These are phyloP conservation scores for Anthonomus grandis DNA, from an alignment of 1,140 invertebrate species.

Conservation along the genomic window DNA sequence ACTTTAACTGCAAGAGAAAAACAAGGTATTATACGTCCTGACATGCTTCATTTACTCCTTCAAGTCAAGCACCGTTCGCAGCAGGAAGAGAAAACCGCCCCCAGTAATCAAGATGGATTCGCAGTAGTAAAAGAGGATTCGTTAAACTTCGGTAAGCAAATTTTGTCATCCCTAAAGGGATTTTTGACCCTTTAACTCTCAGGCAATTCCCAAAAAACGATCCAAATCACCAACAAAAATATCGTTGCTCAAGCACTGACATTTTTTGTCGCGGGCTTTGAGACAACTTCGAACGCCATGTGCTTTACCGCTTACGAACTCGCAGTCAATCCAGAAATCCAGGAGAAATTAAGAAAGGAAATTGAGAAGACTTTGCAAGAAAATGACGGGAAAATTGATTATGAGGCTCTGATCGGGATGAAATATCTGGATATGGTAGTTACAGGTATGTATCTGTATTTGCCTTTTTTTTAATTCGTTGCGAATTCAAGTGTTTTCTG, in stretches of 20 bases:
- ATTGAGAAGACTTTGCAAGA: background rate
- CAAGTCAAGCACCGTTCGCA: background rate
- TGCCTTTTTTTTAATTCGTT: background rate
- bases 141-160: background rate
- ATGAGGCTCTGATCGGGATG: conserved; percentile 44
- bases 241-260: conserved; percentile 30
- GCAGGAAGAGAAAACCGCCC: background rate
- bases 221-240: background rate
- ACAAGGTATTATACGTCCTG: background rate
- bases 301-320: conserved; percentile 2
- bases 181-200: background rate
- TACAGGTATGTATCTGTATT: background rate
- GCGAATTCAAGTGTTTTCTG: too few species aligned
- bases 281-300: conserved; percentile 1
- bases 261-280: conserved; percentile 7
- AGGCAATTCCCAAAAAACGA: background rate
- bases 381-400: conserved; percentile 34
- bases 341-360: conserved; percentile 6
- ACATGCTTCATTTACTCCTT: background rate
- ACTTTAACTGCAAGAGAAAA: background rate
- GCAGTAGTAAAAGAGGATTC: background rate
- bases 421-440: conserved; percentile 47
- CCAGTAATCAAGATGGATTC: background rate
- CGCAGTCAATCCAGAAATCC: conserved; percentile 44
- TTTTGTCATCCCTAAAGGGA: background rate